Percentiles rank a stretch among this genome's conserved stretches.
Evolutionary conservation across 2,113 vertebrate species (phyloP).

Genomic region (Ascaphus truei): DNA sequence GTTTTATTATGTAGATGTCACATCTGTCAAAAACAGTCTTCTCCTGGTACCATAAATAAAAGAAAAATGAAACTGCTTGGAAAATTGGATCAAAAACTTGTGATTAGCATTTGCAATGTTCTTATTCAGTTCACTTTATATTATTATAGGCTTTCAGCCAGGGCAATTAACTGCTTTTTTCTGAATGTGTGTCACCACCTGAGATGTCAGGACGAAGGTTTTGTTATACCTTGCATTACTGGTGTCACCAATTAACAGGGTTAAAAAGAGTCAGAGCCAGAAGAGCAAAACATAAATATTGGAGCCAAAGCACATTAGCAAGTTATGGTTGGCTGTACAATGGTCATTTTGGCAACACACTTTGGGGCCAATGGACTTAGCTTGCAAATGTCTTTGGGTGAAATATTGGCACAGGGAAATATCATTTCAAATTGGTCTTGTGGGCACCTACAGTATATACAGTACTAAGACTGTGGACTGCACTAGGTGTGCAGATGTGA

Average conservation of each 20-base stretch:
- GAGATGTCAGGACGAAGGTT: background rate
- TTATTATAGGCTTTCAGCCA: slow-evolving; percentile 19
- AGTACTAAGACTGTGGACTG: too few species aligned
- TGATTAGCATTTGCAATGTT: slow-evolving; percentile 25
- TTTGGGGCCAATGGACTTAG: too few species aligned
- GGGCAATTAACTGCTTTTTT: slow-evolving; percentile 14
- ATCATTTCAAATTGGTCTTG: too few species aligned
- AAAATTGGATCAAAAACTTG: slow-evolving; percentile 30
- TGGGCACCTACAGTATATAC: too few species aligned
- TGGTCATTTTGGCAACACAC: background rate
- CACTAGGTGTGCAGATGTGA: too few species aligned
- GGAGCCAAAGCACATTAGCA: background rate
- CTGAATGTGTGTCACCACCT: slow-evolving; percentile 9
- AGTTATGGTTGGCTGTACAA: background rate
- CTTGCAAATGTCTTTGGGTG: too few species aligned
- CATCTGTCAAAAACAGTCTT: slow-evolving; percentile 34
- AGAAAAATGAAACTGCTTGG: slow-evolving; percentile 34
- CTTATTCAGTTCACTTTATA: slow-evolving; percentile 26
- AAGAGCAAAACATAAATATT: background rate
- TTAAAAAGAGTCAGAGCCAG: background rate
- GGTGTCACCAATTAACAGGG: background rate
- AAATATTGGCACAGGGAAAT: too few species aligned
- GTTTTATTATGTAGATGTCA: slow-evolving; percentile 33
- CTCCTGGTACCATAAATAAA: slow-evolving; percentile 26
- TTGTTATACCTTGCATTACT: background rate